A percentile compares a stretch with the other conserved stretches of the same genome.
phyloP scores from a whole-genome alignment of 2,113 vertebrate species.

The Lipotes vexillifer region DNA sequence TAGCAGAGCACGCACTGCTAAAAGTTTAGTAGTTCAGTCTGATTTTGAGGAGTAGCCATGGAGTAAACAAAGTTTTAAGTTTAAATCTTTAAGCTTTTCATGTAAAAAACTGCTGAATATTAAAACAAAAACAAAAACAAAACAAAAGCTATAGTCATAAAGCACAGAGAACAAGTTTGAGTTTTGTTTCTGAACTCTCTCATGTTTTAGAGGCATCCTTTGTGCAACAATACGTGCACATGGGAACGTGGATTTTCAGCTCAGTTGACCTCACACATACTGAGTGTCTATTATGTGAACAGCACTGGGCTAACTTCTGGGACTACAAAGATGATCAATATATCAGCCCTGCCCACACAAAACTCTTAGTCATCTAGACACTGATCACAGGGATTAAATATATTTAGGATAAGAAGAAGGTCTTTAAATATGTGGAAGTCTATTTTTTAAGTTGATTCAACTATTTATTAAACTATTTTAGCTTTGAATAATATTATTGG shows the following conservation, averaged over 20 bases:
- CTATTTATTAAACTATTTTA: background rate
- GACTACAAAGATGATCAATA: background rate
- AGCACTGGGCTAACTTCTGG: background rate
- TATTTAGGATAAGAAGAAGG: background rate
- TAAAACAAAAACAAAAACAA: background rate
- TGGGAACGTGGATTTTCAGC: accelerated
- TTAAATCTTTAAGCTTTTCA: background rate
- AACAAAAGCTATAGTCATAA: background rate
- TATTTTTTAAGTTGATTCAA: background rate
- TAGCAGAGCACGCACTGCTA: background rate
- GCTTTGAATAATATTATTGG: background rate
- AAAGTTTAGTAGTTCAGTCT: background rate
- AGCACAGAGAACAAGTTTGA: background rate
- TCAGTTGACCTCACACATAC: background rate
- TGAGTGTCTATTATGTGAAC: background rate
- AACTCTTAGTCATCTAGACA: background rate
- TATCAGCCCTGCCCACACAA: background rate
- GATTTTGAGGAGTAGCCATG: background rate
- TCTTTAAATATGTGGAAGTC: background rate
- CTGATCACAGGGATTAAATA: background rate
- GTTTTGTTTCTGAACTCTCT: background rate
- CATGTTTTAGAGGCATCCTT: background rate
- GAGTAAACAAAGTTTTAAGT: background rate
- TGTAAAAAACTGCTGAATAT: background rate
- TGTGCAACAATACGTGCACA: background rate